Percentiles rank a stretch among this genome's conserved stretches.
phyloP scores from a whole-genome alignment of 2,113 vertebrate species.

The Oreochromis tanganicae region DNA sequence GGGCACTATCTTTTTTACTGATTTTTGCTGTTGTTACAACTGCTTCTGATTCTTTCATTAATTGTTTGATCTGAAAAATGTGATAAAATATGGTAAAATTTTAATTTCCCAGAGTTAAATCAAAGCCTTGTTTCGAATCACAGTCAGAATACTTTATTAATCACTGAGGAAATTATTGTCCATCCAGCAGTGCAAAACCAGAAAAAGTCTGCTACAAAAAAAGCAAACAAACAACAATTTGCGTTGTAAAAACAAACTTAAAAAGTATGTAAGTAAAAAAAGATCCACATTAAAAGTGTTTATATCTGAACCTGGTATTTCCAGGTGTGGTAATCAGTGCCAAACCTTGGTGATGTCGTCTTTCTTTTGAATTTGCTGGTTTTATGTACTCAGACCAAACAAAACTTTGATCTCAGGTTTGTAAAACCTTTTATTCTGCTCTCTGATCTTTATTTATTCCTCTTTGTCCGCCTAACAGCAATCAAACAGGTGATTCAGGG shows the following conservation, averaged over 20 bases:
- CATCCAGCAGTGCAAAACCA: neutral
- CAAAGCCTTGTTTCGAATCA: neutral
- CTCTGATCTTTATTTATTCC: neutral
- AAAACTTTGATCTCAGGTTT: neutral
- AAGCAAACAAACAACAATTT: neutral
- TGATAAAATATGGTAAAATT: neutral
- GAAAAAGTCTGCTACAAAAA: neutral
- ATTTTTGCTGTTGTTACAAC: neutral
- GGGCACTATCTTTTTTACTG: neutral
- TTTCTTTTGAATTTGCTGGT: neutral
- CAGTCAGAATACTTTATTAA: neutral
- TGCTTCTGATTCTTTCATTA: neutral
- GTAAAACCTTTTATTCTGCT: neutral
- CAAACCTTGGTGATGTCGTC: neutral
- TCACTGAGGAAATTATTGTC: neutral
- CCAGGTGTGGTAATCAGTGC: neutral
- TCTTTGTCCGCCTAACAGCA: slow-evolving; percentile 66
- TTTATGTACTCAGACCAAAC: neutral
- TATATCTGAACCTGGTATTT: neutral
- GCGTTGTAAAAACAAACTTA: neutral
- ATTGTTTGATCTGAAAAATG: neutral
- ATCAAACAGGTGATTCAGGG: slow-evolving; percentile 90
- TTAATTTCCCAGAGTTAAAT: neutral
- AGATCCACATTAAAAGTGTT: neutral
- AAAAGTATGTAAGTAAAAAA: neutral